These are phyloP conservation scores for Drosophila leontia DNA, from an alignment of 1,140 invertebrate species.

Conservation along the genomic window DNA sequence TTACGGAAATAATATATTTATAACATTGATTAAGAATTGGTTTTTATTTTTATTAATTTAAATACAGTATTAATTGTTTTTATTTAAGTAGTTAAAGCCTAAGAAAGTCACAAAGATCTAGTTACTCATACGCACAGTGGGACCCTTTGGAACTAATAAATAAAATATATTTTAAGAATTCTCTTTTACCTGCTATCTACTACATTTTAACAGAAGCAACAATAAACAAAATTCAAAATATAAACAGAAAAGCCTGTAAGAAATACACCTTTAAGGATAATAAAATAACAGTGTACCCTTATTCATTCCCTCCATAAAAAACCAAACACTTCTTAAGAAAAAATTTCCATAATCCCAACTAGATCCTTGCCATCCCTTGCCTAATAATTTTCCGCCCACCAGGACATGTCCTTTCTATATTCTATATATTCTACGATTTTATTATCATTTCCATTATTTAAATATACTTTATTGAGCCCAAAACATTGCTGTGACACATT, in stretches of 20 bases:
- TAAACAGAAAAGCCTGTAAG: background rate
- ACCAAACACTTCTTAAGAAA: background rate
- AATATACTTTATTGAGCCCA: conserved; percentile 42
- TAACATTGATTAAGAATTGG: background rate
- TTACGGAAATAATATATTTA: background rate
- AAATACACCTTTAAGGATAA: background rate
- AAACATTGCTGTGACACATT: conserved; percentile 27
- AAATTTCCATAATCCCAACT: background rate
- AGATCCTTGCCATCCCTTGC: background rate
- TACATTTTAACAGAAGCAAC: background rate
- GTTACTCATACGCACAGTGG: background rate
- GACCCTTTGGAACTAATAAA: background rate
- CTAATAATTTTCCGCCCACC: background rate
- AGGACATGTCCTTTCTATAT: background rate
- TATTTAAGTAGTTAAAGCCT: background rate
- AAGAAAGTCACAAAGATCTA: too few relatives aligned
- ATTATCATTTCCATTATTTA: conserved; percentile 66
- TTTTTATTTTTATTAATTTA: background rate
- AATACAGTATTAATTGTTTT: background rate
- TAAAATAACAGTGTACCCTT: background rate
- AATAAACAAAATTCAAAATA: background rate
- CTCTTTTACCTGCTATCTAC: too few relatives aligned
- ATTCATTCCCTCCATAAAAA: background rate
- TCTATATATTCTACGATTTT: conserved; percentile 22
- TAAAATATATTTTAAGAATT: background rate